Base-by-base conservation (phyloP, 2,888 invertebrate species). In the Eristalis tenax region DNA sequence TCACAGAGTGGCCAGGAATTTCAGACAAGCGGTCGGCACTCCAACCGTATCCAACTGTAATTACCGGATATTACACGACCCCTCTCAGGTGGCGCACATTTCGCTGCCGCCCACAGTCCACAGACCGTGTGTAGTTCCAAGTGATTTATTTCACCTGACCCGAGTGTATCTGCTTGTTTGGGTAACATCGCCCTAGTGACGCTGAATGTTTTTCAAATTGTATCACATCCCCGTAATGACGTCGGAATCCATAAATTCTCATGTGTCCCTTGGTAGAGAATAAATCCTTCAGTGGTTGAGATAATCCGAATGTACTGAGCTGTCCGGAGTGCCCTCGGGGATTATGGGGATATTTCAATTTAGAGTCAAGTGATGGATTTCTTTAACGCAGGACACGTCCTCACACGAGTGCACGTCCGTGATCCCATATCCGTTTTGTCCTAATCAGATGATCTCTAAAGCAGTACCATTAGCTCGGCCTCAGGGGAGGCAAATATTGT, bases 171-270 rank as follows among this genome's bases (percentile, higher is more conserved):
- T 61, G 38, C 18, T 43, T 43, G 28, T 63, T 18, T 71, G 40
- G 43, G 43, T 43, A 23, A 71, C 43, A 65, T 4, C 22, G 15
- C 23, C 4, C 35, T 1, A 59, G 32, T 13, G 35, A 26, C 8
- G 28, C 18, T 18, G 26, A 73, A 69, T 69, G 18, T 22, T 13
- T 15, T 43, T 43, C 43, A n/a, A 43, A 43, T 43, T 43, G 43
- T 15, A 43, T 43, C n/a, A 43, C 15, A n/a, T 43, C 15, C 43
- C n/a, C n/a, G 43, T 15, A 5, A 43, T 43, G 43, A n/a, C n/a
- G 13, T 13, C 13, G 43, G 63, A 73, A 64, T 74, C 35, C 64
- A 74, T 74, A 74, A 74, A 74, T 74, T 56, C 61, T 10, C 43
- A 11, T 43, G n/a, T 23, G 50, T 74, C 64, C 50, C 26, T 50